A percentile compares a stretch with the other conserved stretches of the same genome.
Conservation (phyloP, 1,140 invertebrate species). For the Propsilocerus akamusi region DNA sequence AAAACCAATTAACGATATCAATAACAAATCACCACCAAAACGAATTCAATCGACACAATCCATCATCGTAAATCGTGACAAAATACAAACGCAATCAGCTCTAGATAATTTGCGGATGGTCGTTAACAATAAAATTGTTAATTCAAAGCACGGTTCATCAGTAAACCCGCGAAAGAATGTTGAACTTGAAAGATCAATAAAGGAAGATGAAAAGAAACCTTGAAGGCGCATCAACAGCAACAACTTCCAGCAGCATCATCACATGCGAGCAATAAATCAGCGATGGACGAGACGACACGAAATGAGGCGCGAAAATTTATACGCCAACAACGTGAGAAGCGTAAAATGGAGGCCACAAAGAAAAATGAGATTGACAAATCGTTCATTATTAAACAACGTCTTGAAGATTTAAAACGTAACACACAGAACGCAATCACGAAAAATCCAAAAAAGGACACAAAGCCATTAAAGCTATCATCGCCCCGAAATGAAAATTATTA, state of each 20-base stretch:
- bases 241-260: neutral
- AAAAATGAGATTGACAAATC: slow-evolving; percentile 6
- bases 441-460: slow-evolving; percentile 8
- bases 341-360: neutral
- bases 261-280: neutral
- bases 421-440: slow-evolving; percentile 9
- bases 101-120: neutral
- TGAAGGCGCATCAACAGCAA: neutral
- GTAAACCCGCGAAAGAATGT: neutral
- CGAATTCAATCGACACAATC: neutral
- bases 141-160: neutral
- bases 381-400: slow-evolving; percentile 9
- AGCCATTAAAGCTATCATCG: slow-evolving; percentile 1
- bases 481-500: neutral
- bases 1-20: neutral
- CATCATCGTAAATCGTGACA: too few species aligned
- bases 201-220: neutral
- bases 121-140: neutral
- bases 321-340: slow-evolving; percentile 1
- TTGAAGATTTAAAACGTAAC: slow-evolving; percentile 10
- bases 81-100: neutral
- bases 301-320: slow-evolving; percentile 6
- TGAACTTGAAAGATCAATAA: neutral
- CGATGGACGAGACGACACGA: neutral
- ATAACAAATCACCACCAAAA: too few species aligned